Conservation (phyloP, 2,888 invertebrate species). For the Drosophila mettleri region DNA sequence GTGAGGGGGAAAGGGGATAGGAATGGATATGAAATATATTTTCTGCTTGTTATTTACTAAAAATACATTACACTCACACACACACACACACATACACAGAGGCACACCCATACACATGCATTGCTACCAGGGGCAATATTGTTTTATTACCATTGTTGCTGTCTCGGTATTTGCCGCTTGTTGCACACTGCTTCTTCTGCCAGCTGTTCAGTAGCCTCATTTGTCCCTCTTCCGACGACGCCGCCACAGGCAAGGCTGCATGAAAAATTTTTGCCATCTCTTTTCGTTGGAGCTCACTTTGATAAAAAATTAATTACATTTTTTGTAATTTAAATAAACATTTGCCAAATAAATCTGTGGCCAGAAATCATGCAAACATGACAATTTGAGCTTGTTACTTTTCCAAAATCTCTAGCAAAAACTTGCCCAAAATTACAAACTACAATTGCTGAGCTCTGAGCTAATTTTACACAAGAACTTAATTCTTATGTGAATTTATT, state of each 20-base stretch:
- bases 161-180: slow-evolving; percentile 25
- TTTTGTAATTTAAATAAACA: slow-evolving; percentile 10
- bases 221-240: slow-evolving; percentile 8
- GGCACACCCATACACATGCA: not conserved
- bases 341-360: slow-evolving; percentile 8
- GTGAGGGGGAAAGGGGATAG: too few species aligned
- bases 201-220: not conserved
- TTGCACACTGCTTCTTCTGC: slow-evolving; percentile 7
- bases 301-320: slow-evolving; percentile 17
- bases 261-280: slow-evolving; percentile 3
- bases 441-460: too few species aligned
- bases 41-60: slow-evolving; percentile 29
- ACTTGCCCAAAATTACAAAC: not conserved
- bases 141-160: slow-evolving; percentile 30
- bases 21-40: slow-evolving; percentile 10
- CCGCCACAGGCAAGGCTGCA: slow-evolving; percentile 4
- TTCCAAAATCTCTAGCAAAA: not conserved
- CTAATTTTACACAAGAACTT: too few species aligned
- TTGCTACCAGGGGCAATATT: slow-evolving; percentile 21
- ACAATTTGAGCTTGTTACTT: slow-evolving; percentile 1
- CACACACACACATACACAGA: not conserved
- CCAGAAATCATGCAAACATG: slow-evolving; percentile 1
- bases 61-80: slow-evolving; percentile 16
- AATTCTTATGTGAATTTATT: not conserved
- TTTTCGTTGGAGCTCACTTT: not conserved